Evolutionary conservation across 2,797 vertebrate species (phyloP), one percentile per base, ranked within the genome.

Genomic region (Caiman crocodilus): DNA sequence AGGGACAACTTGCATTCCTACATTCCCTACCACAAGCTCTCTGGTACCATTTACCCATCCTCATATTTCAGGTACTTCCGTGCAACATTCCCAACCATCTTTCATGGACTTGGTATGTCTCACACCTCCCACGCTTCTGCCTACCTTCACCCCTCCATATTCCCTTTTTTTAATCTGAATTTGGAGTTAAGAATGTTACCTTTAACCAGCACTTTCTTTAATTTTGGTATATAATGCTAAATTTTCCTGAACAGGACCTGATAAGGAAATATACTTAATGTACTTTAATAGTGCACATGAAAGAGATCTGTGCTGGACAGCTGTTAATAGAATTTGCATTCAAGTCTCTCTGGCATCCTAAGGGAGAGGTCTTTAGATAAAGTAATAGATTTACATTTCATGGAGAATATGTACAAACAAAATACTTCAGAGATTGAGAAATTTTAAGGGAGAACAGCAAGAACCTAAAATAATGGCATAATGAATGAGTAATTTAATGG

Each of bases 371-470:
- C 50, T 92, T 64, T 26, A 92, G 58, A 26, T 80, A 60, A 90
- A 87, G 71, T 57, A 69, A 88, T 94, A 87, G 28, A 55, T 55
- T 90, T 85, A 55, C 30, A 50, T 63, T 90, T 87, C 79, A 55
- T 77, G 60, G 56, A 67, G 55, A 61, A 80, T 4, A 4, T 32
- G 50, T 82, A 65, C 28, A 94, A 94, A 77, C 80, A 64, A 92
- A 95, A 88, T 13, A 23, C 50, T 88, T 89, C 32, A 21, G 87
- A 90, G 79, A 56, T 1, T 26, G 82, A 90, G 18, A 20, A 78
- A 65, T 82, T 85, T 3, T 23, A 56, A 14, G 50, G 59, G 20
- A 61, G 74, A 89, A n/a, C 5, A 60, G 14, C n/a, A 58, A 82
- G 42, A 84, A 50, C 9, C 63, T 79, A 12, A 15, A 20, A 67